Conservation (phyloP, 2,797 vertebrate species). For the Pygocentrus nattereri region DNA sequence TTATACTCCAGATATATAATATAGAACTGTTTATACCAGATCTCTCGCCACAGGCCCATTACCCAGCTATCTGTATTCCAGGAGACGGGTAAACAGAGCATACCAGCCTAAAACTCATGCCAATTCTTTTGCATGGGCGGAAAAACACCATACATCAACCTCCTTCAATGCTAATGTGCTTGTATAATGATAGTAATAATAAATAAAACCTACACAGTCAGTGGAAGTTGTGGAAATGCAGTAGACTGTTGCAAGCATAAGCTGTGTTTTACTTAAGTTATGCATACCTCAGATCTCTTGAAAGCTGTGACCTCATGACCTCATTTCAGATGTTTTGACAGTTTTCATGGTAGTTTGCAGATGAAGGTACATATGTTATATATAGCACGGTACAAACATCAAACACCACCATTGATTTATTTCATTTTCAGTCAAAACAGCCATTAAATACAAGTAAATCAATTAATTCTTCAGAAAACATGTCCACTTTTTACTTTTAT, state of each 20-base stretch:
- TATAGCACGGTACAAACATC: too few relatives aligned
- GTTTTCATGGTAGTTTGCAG: too few relatives aligned
- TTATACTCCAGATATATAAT: conserved; percentile 35
- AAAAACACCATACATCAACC: background rate
- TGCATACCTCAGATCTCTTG: background rate
- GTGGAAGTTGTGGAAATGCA: background rate
- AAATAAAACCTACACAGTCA: background rate
- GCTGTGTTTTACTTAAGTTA: conserved; percentile 1
- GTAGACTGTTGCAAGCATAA: background rate
- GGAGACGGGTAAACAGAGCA: conserved; percentile 10
- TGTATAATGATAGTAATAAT: background rate
- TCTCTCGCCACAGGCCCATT: conserved; percentile 36
- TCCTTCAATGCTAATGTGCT: background rate
- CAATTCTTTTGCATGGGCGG: background rate
- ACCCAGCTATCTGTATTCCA: conserved; percentile 26
- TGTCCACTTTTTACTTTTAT: too few relatives aligned
- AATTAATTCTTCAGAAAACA: too few relatives aligned
- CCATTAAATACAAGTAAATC: too few relatives aligned
- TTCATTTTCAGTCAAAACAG: too few relatives aligned
- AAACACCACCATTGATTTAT: too few relatives aligned
- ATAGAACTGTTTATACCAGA: conserved; percentile 40
- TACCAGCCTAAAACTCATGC: background rate
- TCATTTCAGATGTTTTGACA: too few relatives aligned
- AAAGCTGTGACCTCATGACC: background rate
- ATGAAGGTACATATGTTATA: too few relatives aligned